Conservation (phyloP, 2,888 invertebrate genomes). For the Pseudococcus jackbeardsleyi region DNA sequence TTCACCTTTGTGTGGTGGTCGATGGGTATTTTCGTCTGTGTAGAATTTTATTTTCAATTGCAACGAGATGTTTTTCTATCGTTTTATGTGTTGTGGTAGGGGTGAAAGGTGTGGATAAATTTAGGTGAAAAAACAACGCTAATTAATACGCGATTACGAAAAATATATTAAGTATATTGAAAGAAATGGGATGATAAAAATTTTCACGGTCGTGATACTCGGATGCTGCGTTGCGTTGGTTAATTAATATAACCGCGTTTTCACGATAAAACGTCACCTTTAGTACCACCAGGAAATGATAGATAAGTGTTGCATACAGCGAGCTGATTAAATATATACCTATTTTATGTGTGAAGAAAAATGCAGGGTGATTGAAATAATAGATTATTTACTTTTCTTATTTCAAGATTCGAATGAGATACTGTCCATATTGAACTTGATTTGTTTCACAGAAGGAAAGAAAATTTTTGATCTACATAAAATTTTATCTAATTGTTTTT, state of each 20-base stretch:
- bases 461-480: too few relatives aligned
- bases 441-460: too few relatives aligned
- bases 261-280: conserved; percentile 22
- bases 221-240: not conserved
- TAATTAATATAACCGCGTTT: not conserved
- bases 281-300: conserved; percentile 13
- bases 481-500: too few relatives aligned
- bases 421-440: too few relatives aligned
- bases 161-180: not conserved
- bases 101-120: not conserved
- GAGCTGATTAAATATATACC: not conserved
- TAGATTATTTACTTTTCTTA: not conserved
- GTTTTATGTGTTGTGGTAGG: not conserved
- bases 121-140: not conserved
- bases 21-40: not conserved
- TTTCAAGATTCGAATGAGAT: too few relatives aligned
- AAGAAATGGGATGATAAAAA: not conserved
- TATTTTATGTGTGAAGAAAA: not conserved
- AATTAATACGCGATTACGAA: not conserved
- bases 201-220: conserved; percentile 26
- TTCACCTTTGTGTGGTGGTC: not conserved
- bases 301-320: not conserved
- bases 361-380: not conserved
- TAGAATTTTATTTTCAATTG: not conserved
- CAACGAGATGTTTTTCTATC: not conserved